These are phyloP conservation scores for Mobula hypostoma DNA, from an alignment of 2,113 vertebrate genomes.

Conservation along the genomic window DNA sequence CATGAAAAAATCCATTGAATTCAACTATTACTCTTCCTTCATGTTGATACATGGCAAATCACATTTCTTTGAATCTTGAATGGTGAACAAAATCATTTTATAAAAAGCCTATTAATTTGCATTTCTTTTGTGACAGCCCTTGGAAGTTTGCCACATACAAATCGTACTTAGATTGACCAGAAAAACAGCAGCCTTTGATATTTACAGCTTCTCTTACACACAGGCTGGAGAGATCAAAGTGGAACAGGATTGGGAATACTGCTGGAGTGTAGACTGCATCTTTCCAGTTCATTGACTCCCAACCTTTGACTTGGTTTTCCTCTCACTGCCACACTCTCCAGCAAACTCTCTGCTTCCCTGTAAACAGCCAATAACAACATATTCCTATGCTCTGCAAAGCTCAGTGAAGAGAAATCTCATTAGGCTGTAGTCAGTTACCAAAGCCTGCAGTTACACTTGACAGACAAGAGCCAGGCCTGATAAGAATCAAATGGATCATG, in stretches of 20 bases:
- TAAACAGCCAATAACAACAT: not conserved
- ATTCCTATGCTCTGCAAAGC: not conserved
- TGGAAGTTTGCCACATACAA: not conserved
- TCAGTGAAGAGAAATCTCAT: not conserved
- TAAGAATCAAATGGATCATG: conserved; percentile 3
- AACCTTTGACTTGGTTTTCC: not conserved
- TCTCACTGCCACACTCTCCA: not conserved
- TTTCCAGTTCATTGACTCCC: not conserved
- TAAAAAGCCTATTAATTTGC: not conserved
- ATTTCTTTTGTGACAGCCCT: not conserved
- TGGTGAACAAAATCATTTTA: not conserved
- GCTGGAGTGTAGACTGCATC: not conserved
- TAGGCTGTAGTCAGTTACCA: not conserved
- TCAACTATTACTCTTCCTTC: not conserved
- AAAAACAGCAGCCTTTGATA: not conserved
- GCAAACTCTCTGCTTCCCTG: not conserved
- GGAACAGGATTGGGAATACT: not conserved
- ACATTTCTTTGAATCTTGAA: not conserved
- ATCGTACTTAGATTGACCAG: not conserved
- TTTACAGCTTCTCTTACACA: not conserved
- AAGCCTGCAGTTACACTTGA: not conserved
- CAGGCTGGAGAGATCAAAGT: not conserved
- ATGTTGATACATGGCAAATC: not conserved
- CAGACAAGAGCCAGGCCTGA: not conserved
- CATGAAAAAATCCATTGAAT: not conserved